Evolutionary conservation across 2,113 vertebrate species (phyloP).

Genomic region (Lepus europaeus): DNA sequence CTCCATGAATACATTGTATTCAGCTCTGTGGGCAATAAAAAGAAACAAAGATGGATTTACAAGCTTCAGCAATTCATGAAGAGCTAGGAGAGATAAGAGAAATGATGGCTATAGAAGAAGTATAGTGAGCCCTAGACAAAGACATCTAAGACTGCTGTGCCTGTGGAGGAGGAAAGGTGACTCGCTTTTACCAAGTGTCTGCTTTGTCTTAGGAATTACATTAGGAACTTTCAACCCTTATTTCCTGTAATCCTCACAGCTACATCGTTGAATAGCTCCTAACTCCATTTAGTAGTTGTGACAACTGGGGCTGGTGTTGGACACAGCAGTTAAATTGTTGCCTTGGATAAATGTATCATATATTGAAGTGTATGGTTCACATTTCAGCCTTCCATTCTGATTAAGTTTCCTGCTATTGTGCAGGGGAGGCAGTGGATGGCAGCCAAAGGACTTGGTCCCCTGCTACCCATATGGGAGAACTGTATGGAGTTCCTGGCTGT

Average conservation of each 20-base stretch:
- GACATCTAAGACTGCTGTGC: not conserved
- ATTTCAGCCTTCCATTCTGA: too few species aligned
- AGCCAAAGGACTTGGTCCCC: too few species aligned
- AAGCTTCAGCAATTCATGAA: slow-evolving; percentile 42
- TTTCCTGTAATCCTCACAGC: not conserved
- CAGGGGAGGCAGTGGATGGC: too few species aligned
- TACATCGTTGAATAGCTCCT: not conserved
- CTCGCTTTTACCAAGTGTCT: not conserved
- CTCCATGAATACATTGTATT: slow-evolving; percentile 27
- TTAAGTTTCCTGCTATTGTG: too few species aligned
- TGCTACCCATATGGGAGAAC: too few species aligned
- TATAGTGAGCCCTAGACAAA: slow-evolving; percentile 2
- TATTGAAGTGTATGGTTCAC: too few species aligned
- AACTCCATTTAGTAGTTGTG: not conserved
- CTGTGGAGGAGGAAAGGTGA: not conserved
- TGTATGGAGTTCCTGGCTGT: too few species aligned
- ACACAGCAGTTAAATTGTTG: too few species aligned
- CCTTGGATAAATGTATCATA: too few species aligned
- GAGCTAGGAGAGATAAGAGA: not conserved
- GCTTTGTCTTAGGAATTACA: not conserved
- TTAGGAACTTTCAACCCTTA: not conserved
- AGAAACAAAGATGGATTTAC: slow-evolving; percentile 15
- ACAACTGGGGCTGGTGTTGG: too few species aligned
- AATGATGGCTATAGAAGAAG: not conserved
- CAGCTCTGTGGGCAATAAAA: slow-evolving; percentile 16